phyloP scores from a whole-genome alignment of 1,140 invertebrate species.

The Metaphire vulgaris region DNA sequence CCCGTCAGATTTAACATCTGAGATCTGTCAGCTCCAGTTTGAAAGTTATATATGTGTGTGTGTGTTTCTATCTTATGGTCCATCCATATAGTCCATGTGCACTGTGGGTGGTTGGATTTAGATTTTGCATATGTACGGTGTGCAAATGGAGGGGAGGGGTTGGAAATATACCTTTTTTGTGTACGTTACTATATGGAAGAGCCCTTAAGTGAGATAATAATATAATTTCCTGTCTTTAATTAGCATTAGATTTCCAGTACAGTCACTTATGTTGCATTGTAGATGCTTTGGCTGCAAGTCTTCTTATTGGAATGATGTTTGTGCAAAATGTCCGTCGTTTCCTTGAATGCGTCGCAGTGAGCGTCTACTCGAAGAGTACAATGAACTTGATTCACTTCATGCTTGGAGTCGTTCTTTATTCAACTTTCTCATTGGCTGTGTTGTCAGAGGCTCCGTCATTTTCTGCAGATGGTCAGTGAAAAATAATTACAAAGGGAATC shows the following conservation, averaged over 20 bases:
- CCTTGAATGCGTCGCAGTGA: slow-evolving; percentile 65
- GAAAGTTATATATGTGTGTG: too few species aligned
- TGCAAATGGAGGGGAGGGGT: too few species aligned
- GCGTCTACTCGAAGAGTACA: slow-evolving; percentile 69
- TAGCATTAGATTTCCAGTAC: neutral
- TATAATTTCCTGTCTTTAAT: neutral
- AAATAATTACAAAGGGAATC: too few species aligned
- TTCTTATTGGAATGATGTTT: slow-evolving; percentile 53
- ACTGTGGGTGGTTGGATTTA: too few species aligned
- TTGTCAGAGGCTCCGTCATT: slow-evolving; percentile 61
- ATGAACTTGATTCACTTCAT: slow-evolving; percentile 73
- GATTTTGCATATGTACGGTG: too few species aligned
- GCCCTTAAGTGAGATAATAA: too few species aligned
- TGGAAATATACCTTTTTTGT: too few species aligned
- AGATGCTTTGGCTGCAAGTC: slow-evolving; percentile 14
- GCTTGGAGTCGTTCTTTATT: slow-evolving; percentile 68
- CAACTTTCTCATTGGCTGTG: slow-evolving; percentile 61
- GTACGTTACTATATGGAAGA: too few species aligned
- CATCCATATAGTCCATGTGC: too few species aligned
- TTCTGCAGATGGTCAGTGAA: neutral
- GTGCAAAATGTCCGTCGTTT: slow-evolving; percentile 66
- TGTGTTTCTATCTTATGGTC: too few species aligned
- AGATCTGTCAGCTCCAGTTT: too few species aligned
- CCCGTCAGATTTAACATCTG: too few species aligned
- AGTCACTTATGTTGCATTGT: neutral